These are phyloP conservation scores for Araneus ventricosus DNA, from an alignment of 1,140 invertebrate species.

Conservation along the genomic window DNA sequence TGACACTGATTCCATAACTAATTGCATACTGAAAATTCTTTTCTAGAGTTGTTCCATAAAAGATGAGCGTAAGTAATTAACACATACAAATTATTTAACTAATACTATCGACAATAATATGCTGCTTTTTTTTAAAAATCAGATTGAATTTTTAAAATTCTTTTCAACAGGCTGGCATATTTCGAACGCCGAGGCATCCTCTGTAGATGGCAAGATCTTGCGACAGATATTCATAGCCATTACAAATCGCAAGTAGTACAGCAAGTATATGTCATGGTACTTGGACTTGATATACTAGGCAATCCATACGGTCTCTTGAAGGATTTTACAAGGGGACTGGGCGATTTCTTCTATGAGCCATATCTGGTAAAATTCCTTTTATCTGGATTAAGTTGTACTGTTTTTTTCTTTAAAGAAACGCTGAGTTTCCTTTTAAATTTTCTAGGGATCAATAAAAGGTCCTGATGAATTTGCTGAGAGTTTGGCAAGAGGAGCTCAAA, in stretches of 20 bases:
- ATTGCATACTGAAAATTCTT: too few relatives aligned
- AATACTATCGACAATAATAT: too few relatives aligned
- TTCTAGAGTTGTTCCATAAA: too few relatives aligned
- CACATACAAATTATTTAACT: too few relatives aligned
- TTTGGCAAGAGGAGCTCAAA: constrained; percentile 88
- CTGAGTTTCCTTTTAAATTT: neutral
- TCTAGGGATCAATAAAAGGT: constrained; percentile 93
- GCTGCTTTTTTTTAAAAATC: neutral
- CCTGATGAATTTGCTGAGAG: constrained; percentile 99
- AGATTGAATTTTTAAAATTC: neutral
- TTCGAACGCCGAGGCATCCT: constrained; percentile 95
- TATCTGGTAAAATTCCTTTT: constrained; percentile 83
- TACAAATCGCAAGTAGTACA: constrained; percentile 91
- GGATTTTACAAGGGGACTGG: constrained; percentile 96
- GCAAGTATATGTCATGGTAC: constrained; percentile 97
- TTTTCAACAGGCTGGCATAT: constrained; percentile 96
- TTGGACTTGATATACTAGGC: constrained; percentile 98
- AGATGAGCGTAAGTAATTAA: too few relatives aligned
- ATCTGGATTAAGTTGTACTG: neutral
- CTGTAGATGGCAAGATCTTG: constrained; percentile 91
- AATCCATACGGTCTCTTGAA: constrained; percentile 98
- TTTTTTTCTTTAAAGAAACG: neutral
- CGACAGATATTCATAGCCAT: constrained; percentile 90
- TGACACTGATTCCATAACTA: too few relatives aligned
- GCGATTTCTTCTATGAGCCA: constrained; percentile 99